Conservation (phyloP, 2,113 vertebrate species). For the Lepisosteus osseus region DNA sequence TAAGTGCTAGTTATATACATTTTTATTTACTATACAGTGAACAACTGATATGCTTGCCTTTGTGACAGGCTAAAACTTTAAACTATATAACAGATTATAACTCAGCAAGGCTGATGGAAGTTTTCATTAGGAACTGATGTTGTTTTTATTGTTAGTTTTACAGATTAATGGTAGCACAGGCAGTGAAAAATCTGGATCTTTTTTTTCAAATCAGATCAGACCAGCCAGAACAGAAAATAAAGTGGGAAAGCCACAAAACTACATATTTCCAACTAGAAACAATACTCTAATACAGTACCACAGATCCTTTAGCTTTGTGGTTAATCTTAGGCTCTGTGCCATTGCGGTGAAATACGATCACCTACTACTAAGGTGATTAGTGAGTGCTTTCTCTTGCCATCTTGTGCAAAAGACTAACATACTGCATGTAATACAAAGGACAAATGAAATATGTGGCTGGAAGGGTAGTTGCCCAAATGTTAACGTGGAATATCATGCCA, state of each 20-base stretch:
- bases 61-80: neutral
- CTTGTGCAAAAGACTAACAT: neutral
- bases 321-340: neutral
- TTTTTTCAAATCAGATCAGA: no score
- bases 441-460: constrained; percentile 13
- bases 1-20: neutral
- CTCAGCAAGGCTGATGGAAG: neutral
- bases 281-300: neutral
- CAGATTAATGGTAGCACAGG: no score
- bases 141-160: no score
- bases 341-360: neutral
- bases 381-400: neutral
- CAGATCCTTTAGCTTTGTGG: neutral
- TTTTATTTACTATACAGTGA: neutral
- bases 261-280: neutral
- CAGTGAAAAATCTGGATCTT: no score
- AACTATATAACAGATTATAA: neutral
- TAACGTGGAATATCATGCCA: neutral
- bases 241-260: neutral
- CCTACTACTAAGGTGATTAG: neutral
- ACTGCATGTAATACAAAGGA: constrained; percentile 17
- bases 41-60: neutral
- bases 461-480: constrained; percentile 13
- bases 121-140: neutral
- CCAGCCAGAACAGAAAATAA: neutral